Base-by-base conservation (phyloP, 1,140 invertebrate species). In the Diploscapter pachys region DNA sequence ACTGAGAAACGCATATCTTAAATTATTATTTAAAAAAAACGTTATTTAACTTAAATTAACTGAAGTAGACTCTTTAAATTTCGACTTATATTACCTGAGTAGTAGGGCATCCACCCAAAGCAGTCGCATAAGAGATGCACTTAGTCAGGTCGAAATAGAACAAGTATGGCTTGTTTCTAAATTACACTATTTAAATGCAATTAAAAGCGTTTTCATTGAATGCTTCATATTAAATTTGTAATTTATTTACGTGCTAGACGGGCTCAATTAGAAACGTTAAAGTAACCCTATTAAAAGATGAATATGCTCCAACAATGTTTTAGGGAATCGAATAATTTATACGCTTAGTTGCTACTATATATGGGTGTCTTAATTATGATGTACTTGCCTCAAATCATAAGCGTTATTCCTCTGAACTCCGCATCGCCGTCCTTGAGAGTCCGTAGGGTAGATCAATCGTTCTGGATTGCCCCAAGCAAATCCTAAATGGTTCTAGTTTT, bases 81-180 rank as follows among this genome's bases (percentile, higher is more conserved):
- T 59, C 31, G 9, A 31, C 8, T 13, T 9, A 13, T 9, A 59
- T 13, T 59, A 92, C 92, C 89, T 96, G 93, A 8, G 91, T 90
- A 2, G 94, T 96, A 2, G 89, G 88, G 85, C 94, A 97, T 3
- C 92, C 92, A 8, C 88, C 89, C n/a, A 92, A 88, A 2, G 91
- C 89, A 4, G 89, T 88, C 0, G 91, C 90, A 62, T 82, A 81
- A 54, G 88, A 87, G 3, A 91, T 82, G 86, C 93, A 96, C 86
- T 91, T 88, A 2, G 90, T 89, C 63, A 95, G 87, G 87, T 95
- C 91, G 84, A 95, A 95, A 85, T 93, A 95, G 73, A 93, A 89
- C 5, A 95, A 86, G 83, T 91, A 91, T 6, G 90, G 89, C 80
- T 90, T 91, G 73, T 92, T 86, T 56, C 89, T 86, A 51, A 76